These are phyloP conservation scores for Napeogenes inachia DNA, from an alignment of 2,888 invertebrate species.

Conservation along the genomic window DNA sequence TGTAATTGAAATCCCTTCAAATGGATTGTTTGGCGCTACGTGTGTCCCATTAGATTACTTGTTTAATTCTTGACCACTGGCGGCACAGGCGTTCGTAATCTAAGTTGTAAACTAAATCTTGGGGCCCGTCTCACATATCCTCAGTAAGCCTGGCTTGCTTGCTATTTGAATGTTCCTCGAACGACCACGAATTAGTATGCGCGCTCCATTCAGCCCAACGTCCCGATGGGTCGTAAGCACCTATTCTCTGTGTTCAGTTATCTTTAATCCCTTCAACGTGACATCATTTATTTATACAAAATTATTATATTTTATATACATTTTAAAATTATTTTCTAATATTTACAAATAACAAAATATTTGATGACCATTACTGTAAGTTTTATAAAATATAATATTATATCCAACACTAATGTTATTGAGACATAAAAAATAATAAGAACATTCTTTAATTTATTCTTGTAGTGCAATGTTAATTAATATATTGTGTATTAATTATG, in stretches of 20 bases:
- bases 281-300: not conserved
- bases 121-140: slow-evolving; percentile 72
- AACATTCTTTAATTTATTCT: not conserved
- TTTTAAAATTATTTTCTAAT: not conserved
- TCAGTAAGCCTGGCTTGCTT: slow-evolving; percentile 64
- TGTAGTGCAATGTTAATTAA: not conserved
- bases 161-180: slow-evolving; percentile 69
- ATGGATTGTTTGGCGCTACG: slow-evolving; percentile 50
- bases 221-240: slow-evolving; percentile 57
- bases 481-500: slow-evolving; percentile 14
- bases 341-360: not conserved
- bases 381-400: not conserved
- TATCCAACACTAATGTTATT: not conserved
- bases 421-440: not conserved
- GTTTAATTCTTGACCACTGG: slow-evolving; percentile 74
- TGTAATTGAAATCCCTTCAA: slow-evolving; percentile 55
- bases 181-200: slow-evolving; percentile 75
- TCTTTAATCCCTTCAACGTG: slow-evolving; percentile 10
- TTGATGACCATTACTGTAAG: not conserved
- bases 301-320: not conserved
- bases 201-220: slow-evolving; percentile 63
- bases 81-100: slow-evolving; percentile 53
- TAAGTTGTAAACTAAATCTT: slow-evolving; percentile 77
- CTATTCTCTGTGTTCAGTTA: slow-evolving; percentile 52
- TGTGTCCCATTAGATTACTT: slow-evolving; percentile 63